Conservation (phyloP, 2,797 vertebrate species). For the Steatocranus sp. region DNA sequence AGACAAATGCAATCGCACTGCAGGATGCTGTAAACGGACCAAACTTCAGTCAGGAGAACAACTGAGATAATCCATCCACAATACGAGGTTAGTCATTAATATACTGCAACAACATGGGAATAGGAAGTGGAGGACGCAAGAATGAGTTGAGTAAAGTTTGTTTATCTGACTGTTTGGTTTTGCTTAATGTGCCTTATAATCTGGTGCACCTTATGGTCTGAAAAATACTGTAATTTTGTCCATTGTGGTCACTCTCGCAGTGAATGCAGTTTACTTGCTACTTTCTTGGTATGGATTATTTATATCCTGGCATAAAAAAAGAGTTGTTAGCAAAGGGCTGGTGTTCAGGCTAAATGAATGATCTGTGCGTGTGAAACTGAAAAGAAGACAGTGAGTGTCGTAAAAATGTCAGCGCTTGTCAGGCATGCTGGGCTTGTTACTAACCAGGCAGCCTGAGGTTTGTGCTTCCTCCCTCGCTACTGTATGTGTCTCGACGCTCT, state of each 20-base stretch:
- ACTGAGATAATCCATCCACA: background rate
- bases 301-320: background rate
- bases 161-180: background rate
- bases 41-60: background rate
- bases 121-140: rapidly evolving
- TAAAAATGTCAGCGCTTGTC: slow-evolving; percentile 1
- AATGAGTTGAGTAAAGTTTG: background rate
- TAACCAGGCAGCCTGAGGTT: background rate
- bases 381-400: background rate
- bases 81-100: background rate
- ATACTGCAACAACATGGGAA: background rate
- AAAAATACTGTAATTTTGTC: background rate
- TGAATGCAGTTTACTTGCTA: background rate
- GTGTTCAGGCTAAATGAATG: background rate
- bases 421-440: background rate
- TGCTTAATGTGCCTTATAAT: background rate
- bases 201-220: rapidly evolving
- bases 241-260: background rate
- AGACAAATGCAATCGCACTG: rapidly evolving
- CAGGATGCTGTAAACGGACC: rapidly evolving
- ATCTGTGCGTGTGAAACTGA: background rate
- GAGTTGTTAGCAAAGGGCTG: background rate
- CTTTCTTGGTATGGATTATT: background rate
- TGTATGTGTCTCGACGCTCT: background rate
- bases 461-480: background rate